These are phyloP conservation scores for Arge pagana DNA, from an alignment of 2,888 invertebrate genomes.

Conservation along the genomic window DNA sequence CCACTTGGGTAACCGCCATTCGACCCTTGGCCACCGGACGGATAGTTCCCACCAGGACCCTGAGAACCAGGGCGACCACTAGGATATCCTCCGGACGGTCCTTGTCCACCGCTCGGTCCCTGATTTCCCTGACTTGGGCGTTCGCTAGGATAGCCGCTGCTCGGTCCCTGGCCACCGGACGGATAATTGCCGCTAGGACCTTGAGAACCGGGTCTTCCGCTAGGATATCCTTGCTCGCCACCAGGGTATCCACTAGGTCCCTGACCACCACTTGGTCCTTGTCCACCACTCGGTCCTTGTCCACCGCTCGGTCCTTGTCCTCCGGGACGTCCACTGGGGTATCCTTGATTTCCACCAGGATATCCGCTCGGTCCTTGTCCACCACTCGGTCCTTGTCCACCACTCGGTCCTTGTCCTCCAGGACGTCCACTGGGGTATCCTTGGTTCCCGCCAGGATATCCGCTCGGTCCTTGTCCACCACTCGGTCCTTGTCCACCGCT, in stretches of 20 bases:
- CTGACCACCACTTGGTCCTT: slow-evolving; percentile 26
- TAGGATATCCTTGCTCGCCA: too few species aligned
- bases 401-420: slow-evolving; percentile 25
- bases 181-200: slow-evolving; percentile 35
- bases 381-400: slow-evolving; percentile 29
- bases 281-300: slow-evolving; percentile 26
- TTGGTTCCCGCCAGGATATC: slow-evolving; percentile 44
- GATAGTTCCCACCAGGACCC: slow-evolving; percentile 17
- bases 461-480: slow-evolving; percentile 29
- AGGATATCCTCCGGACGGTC: too few species aligned
- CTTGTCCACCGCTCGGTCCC: slow-evolving; percentile 37
- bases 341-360: slow-evolving; percentile 6
- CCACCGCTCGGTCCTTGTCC: slow-evolving; percentile 29
- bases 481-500: slow-evolving; percentile 27
- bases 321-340: slow-evolving; percentile 18
- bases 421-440: slow-evolving; percentile 41
- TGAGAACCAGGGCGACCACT: slow-evolving; percentile 35
- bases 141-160: slow-evolving; percentile 32
- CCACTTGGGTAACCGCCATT: slow-evolving; percentile 35
- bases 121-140: slow-evolving; percentile 27
- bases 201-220: slow-evolving; percentile 32
- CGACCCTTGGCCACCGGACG: slow-evolving; percentile 10
- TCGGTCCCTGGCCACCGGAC: slow-evolving; percentile 28
- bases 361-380: slow-evolving; percentile 14
- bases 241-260: slow-evolving; percentile 30